A percentile compares a stretch with the other conserved stretches of the same genome.
Evolutionary conservation across 2,797 vertebrate genomes (phyloP).

Genomic region (Hyperoplus lanceolatus): DNA sequence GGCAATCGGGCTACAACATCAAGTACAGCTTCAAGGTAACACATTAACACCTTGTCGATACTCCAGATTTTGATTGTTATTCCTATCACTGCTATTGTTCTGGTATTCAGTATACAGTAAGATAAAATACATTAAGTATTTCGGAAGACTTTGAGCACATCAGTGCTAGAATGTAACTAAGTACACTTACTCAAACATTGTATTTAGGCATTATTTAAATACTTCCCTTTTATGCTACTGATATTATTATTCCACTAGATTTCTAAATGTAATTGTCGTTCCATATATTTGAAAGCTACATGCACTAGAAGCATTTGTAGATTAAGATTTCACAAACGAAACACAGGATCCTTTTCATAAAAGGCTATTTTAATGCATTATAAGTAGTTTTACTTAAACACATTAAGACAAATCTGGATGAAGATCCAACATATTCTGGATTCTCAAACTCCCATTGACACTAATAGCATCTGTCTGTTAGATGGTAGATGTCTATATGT

Average conservation of each 20-base stretch:
- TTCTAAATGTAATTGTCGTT: not conserved
- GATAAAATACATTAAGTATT: not conserved
- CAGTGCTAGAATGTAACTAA: not conserved
- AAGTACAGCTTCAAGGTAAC: conserved; percentile 96
- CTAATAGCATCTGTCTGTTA: not conserved
- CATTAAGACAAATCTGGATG: not conserved
- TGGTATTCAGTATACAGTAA: not conserved
- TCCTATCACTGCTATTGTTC: not conserved
- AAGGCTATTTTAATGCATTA: not conserved
- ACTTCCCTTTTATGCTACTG: not conserved
- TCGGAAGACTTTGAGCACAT: not conserved
- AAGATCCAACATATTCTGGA: not conserved
- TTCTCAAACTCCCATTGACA: not conserved
- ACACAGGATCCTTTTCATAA: not conserved
- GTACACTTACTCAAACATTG: not conserved
- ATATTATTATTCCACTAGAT: not conserved
- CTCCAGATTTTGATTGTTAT: not conserved
- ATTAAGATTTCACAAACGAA: not conserved
- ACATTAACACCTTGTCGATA: not conserved
- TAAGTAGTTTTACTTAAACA: not conserved
- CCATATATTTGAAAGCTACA: not conserved
- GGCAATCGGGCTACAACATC: conserved; percentile 97
- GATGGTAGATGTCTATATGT: too few relatives aligned
- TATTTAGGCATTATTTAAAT: not conserved
- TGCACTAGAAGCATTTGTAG: not conserved